phyloP scores from a whole-genome alignment of 2,888 invertebrate genomes.

The Drosophila anceps region DNA sequence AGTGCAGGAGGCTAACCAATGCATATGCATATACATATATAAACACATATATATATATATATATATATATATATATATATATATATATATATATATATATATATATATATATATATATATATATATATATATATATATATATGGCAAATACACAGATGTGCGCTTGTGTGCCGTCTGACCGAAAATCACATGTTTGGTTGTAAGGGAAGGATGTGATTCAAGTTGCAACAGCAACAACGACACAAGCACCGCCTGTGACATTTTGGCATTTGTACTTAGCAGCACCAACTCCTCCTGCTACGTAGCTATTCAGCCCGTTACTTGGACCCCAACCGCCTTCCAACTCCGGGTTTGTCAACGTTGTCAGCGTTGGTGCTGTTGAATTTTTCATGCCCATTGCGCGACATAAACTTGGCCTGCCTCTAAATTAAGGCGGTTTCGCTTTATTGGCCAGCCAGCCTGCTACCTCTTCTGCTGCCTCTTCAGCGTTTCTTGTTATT shows the following conservation, averaged over 20 bases:
- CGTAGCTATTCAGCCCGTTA: background rate
- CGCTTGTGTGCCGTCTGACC: slow-evolving; percentile 60
- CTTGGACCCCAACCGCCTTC: background rate
- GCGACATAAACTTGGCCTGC: slow-evolving; percentile 73
- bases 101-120: background rate
- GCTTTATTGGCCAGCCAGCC: slow-evolving; percentile 69
- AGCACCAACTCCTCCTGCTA: slow-evolving; percentile 18
- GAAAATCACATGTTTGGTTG: slow-evolving; percentile 84
- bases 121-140: slow-evolving; percentile 11
- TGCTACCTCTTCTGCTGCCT: slow-evolving; percentile 22
- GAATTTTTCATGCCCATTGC: slow-evolving; percentile 77
- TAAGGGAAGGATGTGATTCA: slow-evolving; percentile 84
- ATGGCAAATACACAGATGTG: slow-evolving; percentile 24
- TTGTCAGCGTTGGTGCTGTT: slow-evolving; percentile 64
- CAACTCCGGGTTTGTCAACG: slow-evolving; percentile 41
- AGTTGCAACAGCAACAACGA: slow-evolving; percentile 69
- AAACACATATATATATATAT: background rate
- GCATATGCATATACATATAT: slow-evolving; percentile 13
- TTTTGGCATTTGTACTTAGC: slow-evolving; percentile 56
- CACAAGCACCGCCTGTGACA: slow-evolving; percentile 54
- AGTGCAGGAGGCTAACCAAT: slow-evolving; percentile 55
- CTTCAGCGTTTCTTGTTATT: slow-evolving; percentile 12
- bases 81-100: background rate
- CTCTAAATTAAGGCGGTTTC: slow-evolving; percentile 71
- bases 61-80: too few relatives aligned